These are phyloP conservation scores for Philonicus albiceps DNA, from an alignment of 2,888 invertebrate species.

Conservation along the genomic window DNA sequence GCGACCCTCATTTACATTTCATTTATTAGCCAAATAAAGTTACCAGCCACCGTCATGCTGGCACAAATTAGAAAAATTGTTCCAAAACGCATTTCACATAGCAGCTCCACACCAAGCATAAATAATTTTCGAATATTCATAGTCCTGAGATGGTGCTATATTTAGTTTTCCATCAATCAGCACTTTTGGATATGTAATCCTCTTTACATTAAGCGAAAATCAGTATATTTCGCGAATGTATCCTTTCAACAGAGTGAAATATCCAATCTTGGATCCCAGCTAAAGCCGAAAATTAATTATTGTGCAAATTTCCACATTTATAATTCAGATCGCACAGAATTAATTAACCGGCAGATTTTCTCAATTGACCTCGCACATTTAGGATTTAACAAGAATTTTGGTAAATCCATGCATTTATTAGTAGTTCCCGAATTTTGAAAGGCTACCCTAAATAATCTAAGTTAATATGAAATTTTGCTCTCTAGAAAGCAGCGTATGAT, in stretches of 20 bases:
- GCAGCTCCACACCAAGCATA: not conserved
- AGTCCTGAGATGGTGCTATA: not conserved
- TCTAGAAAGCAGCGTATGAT: no score
- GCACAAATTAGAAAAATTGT: not conserved
- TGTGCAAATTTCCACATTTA: not conserved
- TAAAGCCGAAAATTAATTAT: not conserved
- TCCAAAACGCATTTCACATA: not conserved
- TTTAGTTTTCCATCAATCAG: not conserved
- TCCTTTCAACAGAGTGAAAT: not conserved
- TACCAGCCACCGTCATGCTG: not conserved
- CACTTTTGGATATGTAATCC: not conserved
- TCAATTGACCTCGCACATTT: not conserved
- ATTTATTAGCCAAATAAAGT: not conserved
- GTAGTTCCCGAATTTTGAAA: not conserved
- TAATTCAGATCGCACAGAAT: not conserved
- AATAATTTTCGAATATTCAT: not conserved
- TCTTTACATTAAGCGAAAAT: not conserved
- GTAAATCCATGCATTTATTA: not conserved
- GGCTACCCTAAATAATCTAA: not conserved
- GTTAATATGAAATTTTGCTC: not conserved
- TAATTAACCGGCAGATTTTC: not conserved
- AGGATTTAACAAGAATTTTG: not conserved
- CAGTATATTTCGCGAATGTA: not conserved
- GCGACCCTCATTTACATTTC: not conserved
- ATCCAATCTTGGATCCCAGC: not conserved